A percentile compares a stretch with the other conserved stretches of the same genome.
These are phyloP conservation scores for Pteropus rufus DNA, from an alignment of 2,797 vertebrate species.

Conservation along the genomic window DNA sequence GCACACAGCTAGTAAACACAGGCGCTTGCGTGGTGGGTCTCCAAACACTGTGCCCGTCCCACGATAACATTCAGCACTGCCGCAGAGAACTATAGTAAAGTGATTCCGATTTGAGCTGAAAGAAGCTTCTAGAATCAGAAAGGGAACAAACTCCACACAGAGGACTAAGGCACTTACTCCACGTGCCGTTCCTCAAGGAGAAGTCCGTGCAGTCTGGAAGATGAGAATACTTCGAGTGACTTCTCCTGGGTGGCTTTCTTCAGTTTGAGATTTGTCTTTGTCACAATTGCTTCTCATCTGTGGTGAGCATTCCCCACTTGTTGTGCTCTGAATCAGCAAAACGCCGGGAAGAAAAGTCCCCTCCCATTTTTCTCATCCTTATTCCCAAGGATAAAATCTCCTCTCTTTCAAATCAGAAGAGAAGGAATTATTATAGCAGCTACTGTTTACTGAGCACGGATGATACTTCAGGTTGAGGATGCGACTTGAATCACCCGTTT, in stretches of 20 bases:
- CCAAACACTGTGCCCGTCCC: neutral
- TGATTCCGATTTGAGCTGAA: neutral
- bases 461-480: neutral
- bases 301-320: neutral
- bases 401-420: neutral
- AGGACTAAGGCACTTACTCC: neutral
- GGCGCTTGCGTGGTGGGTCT: neutral
- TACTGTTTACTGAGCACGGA: neutral
- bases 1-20: neutral
- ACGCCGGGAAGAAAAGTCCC: accelerated
- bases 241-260: neutral
- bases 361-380: neutral
- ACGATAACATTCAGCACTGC: neutral
- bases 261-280: neutral
- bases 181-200: neutral
- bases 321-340: neutral
- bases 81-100: neutral
- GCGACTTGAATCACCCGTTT: neutral
- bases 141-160: neutral
- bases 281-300: neutral
- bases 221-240: neutral
- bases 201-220: neutral
- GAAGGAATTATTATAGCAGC: neutral
- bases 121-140: slow-evolving; percentile 50
- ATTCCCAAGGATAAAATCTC: neutral